Evolutionary conservation across 2,888 invertebrate species (phyloP), one percentile per base, ranked within the genome.

Genomic region (Allygus modestus): DNA sequence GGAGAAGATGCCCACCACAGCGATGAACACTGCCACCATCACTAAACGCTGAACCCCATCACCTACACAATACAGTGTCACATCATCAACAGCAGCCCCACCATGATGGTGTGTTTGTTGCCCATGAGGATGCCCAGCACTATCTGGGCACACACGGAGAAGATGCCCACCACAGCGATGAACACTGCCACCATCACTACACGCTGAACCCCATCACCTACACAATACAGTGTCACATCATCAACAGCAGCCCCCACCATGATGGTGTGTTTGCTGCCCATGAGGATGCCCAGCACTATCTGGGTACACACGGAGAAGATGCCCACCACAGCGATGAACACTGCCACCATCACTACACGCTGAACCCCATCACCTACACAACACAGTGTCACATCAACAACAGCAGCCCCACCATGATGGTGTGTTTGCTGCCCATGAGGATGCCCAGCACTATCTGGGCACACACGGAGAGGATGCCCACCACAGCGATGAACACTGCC

Each of bases 301-400:
- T n/a, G n/a, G n/a, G n/a, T n/a, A n/a, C n/a, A n/a, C n/a, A n/a
- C n/a, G n/a, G n/a, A n/a, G n/a, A n/a, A n/a, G n/a, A n/a, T n/a
- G n/a, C n/a, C n/a, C n/a, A n/a, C n/a, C n/a, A n/a, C n/a, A n/a
- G n/a, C n/a, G n/a, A n/a, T n/a, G n/a, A n/a, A n/a, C n/a, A n/a
- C n/a, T n/a, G n/a, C n/a, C n/a, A n/a, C n/a, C n/a, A n/a, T n/a
- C n/a, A n/a, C n/a, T n/a, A n/a, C n/a, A n/a, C n/a, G n/a, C n/a
- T n/a, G n/a, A n/a, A n/a, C n/a, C n/a, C n/a, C n/a, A n/a, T n/a
- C n/a, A n/a, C n/a, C n/a, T n/a, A n/a, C n/a, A n/a, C n/a, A n/a
- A n/a, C n/a, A n/a, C n/a, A n/a, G n/a, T 99, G 99, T 88, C 98
- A 92, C 94, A 98, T 96, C 92, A 99, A 99, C 92, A 99, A 98